Evolutionary conservation across 2,888 invertebrate species (phyloP).

Genomic region (Diplolepis rosae): DNA sequence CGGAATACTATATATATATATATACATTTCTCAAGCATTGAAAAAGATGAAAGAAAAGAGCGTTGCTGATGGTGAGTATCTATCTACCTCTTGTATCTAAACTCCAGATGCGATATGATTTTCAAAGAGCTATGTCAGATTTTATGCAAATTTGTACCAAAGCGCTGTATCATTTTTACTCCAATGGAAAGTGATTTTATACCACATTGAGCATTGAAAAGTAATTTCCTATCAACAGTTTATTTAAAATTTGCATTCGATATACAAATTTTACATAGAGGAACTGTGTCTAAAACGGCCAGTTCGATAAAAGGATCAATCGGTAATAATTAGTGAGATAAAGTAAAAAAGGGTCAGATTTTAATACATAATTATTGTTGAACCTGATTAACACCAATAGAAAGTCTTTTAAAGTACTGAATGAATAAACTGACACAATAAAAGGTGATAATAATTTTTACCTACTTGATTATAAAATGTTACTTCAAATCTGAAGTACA

Average conservation of each 20-base stretch:
- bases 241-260: slow-evolving; percentile 8
- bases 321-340: too few relatives aligned
- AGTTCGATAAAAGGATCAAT: neutral
- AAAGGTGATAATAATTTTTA: too few relatives aligned
- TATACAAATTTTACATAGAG: neutral
- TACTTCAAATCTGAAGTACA: too few relatives aligned
- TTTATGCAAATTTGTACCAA: slow-evolving; percentile 24
- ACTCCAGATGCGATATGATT: slow-evolving; percentile 19
- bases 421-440: too few relatives aligned
- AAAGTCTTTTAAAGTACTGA: neutral
- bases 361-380: too few relatives aligned
- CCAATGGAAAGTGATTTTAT: neutral
- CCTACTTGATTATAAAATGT: too few relatives aligned
- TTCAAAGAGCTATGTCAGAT: slow-evolving; percentile 23
- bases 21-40: slow-evolving; percentile 12
- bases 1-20: neutral
- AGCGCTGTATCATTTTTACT: slow-evolving; percentile 15
- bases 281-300: too few relatives aligned
- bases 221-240: slow-evolving; percentile 19
- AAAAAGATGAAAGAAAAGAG: slow-evolving; percentile 25
- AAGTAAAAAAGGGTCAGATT: neutral
- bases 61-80: slow-evolving; percentile 24
- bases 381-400: neutral
- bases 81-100: slow-evolving; percentile 26
- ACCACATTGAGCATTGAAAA: neutral